Evolutionary conservation across 2,113 vertebrate species (phyloP), one percentile per base, ranked within the genome.

Genomic region (Chloropsis hardwickii): DNA sequence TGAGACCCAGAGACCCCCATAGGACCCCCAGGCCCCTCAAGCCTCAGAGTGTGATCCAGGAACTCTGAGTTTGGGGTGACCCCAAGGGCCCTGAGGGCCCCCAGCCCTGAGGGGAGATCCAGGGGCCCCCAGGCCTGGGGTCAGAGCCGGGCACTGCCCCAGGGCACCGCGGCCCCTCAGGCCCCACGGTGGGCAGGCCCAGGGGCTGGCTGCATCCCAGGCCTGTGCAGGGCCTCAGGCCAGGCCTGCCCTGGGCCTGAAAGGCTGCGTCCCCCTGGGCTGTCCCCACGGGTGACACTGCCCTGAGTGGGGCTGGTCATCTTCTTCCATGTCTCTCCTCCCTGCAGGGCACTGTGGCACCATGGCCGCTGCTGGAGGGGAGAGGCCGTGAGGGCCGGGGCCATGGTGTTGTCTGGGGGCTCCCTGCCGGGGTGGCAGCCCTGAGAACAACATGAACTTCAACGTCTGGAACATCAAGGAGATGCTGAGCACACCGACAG

Each of bases 381-480:
- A 48, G 27, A 54, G 39, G 40, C 62, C 40, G 0, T 76, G 77
- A 29, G 6, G 7, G 9, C 24, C 0, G 0, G 12, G 40, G 51
- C 42, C 65, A 28, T 19, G 53, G 40, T 65, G 66, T 51, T n/a
- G 31, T 27, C 2, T 11, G 0, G 14, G 17, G 42, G 24, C 22
- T 56, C 12, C 33, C 8, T 4, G 23, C 0, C 0, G 15, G 27
- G 37, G 27, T 7, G 33, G 9, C 82, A 78, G 88, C 44, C n/a
- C 57, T 69, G 50, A 57, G 6, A 54, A 91, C 94, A 99, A 0
- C 69, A 96, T 99, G 99, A 99, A 98, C 94, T 95, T 98, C 53
- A 99, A 99, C 17, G 16, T 98, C 35, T 99, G 98, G 98, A 99
- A 98, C 94, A 98, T 99, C 85, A 99, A 99, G 96, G 99, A 99